Percentiles rank a stretch among this genome's conserved stretches.
These are phyloP conservation scores for Homalodisca vitripennis DNA, from an alignment of 1,140 invertebrate species.

Conservation along the genomic window DNA sequence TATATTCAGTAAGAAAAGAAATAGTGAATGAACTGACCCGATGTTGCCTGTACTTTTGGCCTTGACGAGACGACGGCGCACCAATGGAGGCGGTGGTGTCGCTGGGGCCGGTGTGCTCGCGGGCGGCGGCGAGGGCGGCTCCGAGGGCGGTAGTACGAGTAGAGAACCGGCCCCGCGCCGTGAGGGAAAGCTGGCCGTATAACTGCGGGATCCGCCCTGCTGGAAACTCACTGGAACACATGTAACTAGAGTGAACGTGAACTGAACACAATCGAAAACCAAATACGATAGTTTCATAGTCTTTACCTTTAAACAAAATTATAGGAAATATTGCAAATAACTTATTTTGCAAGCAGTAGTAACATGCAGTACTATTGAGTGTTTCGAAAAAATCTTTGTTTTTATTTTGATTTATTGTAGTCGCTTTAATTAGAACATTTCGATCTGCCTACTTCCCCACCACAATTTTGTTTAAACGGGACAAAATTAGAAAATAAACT, in stretches of 20 bases:
- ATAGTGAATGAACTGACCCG: not conserved
- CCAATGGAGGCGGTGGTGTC: not conserved
- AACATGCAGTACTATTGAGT: too few species aligned
- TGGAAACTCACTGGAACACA: constrained; percentile 23
- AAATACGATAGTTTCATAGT: too few species aligned
- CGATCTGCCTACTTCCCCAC: too few species aligned
- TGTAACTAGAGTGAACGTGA: not conserved
- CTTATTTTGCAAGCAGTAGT: too few species aligned
- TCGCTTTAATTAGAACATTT: too few species aligned
- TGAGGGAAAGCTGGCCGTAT: constrained; percentile 22
- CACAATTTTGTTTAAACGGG: too few species aligned
- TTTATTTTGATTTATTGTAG: too few species aligned
- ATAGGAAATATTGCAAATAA: too few species aligned
- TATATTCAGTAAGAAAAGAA: not conserved
- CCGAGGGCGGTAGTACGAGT: not conserved
- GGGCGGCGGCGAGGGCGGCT: not conserved
- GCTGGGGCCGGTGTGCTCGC: not conserved
- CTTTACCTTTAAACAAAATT: too few species aligned
- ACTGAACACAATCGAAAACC: too few species aligned
- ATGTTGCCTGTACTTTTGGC: not conserved
- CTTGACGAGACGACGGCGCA: constrained; percentile 2
- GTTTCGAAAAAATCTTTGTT: too few species aligned
- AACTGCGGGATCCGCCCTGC: constrained; percentile 3
- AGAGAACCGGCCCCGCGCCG: constrained; percentile 5
- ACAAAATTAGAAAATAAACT: too few species aligned